These are phyloP conservation scores for Scolopax mira DNA, from an alignment of 2,113 vertebrate genomes.

Conservation along the genomic window DNA sequence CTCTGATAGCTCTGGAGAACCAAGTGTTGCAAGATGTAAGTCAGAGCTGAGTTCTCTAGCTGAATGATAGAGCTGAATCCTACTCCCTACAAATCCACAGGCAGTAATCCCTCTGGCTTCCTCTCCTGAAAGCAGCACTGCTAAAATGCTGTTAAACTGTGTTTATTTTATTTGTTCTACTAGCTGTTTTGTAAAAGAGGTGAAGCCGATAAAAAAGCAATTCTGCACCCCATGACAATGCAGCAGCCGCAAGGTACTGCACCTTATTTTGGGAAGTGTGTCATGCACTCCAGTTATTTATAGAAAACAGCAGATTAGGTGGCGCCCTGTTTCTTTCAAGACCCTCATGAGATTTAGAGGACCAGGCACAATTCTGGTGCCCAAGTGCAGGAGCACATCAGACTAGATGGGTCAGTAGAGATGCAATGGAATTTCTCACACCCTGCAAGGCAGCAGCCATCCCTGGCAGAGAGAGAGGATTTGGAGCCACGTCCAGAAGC, in stretches of 20 bases:
- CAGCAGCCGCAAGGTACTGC: background rate
- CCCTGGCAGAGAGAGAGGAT: background rate
- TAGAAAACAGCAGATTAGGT: conserved; percentile 9
- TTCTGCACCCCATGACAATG: background rate
- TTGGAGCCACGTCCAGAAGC: background rate
- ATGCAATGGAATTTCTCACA: background rate
- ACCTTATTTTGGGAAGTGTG: conserved; percentile 42
- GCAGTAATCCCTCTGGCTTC: background rate
- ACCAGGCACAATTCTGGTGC: background rate
- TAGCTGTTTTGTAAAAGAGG: background rate
- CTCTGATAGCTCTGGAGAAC: background rate
- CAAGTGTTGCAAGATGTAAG: background rate
- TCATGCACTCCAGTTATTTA: conserved; percentile 18
- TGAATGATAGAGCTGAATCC: background rate
- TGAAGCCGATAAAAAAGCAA: background rate
- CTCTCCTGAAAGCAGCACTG: background rate
- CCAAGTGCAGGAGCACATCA: background rate
- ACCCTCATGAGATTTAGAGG: background rate
- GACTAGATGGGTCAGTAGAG: background rate
- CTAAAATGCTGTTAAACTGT: background rate
- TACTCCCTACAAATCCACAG: background rate
- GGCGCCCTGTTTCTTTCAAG: background rate
- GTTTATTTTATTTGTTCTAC: background rate
- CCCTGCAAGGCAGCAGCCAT: background rate
- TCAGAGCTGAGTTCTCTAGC: background rate